Percentiles rank a stretch among this genome's conserved stretches.
Evolutionary conservation across 2,113 vertebrate genomes (phyloP).

Genomic region (Eurystomus gularis): DNA sequence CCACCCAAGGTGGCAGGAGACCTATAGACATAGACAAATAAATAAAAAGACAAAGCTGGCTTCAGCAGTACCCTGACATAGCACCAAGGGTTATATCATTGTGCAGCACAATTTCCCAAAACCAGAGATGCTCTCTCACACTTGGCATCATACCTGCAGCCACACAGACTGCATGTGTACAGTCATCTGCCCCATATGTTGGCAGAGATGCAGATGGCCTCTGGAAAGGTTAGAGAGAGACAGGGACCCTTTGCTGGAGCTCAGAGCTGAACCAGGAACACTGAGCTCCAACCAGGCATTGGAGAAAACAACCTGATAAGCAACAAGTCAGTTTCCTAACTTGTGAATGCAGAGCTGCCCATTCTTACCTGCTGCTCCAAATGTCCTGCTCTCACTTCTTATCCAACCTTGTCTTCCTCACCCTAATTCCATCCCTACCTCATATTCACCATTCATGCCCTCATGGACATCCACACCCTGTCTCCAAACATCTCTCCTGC

Average conservation of each 20-base stretch:
- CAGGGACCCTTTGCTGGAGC: neutral
- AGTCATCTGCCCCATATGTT: neutral
- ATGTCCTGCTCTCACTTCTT: neutral
- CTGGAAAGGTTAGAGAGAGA: neutral
- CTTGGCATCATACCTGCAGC: neutral
- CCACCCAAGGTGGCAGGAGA: neutral
- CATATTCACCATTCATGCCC: neutral
- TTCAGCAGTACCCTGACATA: accelerated
- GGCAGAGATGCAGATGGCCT: neutral
- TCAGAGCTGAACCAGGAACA: neutral
- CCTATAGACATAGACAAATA: neutral
- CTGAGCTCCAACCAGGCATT: neutral
- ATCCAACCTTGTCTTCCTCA: neutral
- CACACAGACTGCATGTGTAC: accelerated
- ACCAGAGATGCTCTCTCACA: neutral
- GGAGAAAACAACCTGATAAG: neutral
- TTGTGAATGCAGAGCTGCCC: neutral
- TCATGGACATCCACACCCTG: too few species aligned
- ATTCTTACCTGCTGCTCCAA: neutral
- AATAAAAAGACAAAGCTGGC: neutral
- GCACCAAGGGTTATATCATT: neutral
- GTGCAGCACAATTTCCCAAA: neutral
- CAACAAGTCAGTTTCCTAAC: neutral
- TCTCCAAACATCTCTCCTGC: neutral
- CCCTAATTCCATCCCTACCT: neutral